These are phyloP conservation scores for Amblyopsis hoosieri DNA, from an alignment of 2,797 vertebrate genomes.

Conservation along the genomic window DNA sequence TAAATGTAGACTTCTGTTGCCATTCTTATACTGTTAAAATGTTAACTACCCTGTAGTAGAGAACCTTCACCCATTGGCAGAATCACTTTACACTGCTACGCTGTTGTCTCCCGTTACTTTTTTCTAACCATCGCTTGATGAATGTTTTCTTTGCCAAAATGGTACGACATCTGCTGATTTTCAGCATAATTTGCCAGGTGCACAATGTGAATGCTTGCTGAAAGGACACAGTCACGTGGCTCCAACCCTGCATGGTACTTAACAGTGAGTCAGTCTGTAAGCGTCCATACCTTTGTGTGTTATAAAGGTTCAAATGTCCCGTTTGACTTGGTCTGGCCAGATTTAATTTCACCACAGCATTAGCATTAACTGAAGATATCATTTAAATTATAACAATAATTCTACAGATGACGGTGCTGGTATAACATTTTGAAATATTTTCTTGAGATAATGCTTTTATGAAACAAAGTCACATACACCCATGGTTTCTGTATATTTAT, in stretches of 20 bases:
- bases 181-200: constrained; percentile 34
- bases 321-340: constrained; percentile 29
- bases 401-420: constrained; percentile 2
- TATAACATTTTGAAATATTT: not conserved
- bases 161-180: constrained; percentile 67
- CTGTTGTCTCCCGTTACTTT: constrained; percentile 48
- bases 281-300: constrained; percentile 30
- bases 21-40: not conserved
- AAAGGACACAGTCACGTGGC: constrained; percentile 48
- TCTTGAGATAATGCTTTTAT: not conserved
- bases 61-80: too few species aligned
- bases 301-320: constrained; percentile 34
- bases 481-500: too few species aligned
- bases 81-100: constrained; percentile 47
- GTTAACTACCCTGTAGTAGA: too few species aligned
- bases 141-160: constrained; percentile 76
- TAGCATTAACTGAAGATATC: constrained; percentile 75
- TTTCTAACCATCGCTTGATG: constrained; percentile 54
- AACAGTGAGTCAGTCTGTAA: constrained; percentile 16
- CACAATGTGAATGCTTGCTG: constrained; percentile 36
- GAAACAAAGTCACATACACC: too few species aligned
- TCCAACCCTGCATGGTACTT: constrained; percentile 46
- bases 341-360: too few species aligned
- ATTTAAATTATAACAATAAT: constrained; percentile 43
- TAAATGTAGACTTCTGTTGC: constrained; percentile 4